phyloP scores from a whole-genome alignment of 2,888 invertebrate genomes.

The Conops quadrifasciatus region DNA sequence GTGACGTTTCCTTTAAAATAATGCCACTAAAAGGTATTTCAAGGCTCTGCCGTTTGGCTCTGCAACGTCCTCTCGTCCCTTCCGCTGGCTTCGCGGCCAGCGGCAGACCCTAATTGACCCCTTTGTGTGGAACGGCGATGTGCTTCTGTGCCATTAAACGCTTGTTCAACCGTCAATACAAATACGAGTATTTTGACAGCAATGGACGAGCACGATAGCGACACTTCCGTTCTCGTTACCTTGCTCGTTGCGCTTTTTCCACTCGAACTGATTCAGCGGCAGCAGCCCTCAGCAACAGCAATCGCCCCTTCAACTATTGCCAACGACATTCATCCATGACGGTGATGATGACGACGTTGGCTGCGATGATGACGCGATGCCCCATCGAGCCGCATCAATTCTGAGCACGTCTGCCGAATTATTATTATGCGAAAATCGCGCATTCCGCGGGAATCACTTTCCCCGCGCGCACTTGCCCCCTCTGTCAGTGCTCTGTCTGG shows the following conservation, averaged over 20 bases:
- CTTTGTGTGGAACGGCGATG: slow-evolving; percentile 54
- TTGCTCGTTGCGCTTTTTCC: neutral
- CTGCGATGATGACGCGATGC: slow-evolving; percentile 40
- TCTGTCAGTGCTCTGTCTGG: neutral
- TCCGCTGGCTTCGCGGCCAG: neutral
- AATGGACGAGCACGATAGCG: slow-evolving; percentile 19
- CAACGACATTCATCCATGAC: neutral
- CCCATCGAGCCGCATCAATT: slow-evolving; percentile 47
- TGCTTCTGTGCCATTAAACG: slow-evolving; percentile 51
- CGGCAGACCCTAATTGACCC: slow-evolving; percentile 55
- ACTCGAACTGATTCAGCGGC: neutral
- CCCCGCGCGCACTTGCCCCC: slow-evolving; percentile 1
- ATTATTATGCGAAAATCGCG: slow-evolving; percentile 59
- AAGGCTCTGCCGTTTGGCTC: neutral
- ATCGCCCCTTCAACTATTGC: neutral
- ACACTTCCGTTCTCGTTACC: slow-evolving; percentile 7
- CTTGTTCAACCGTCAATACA: slow-evolving; percentile 21
- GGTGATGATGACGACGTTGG: slow-evolving; percentile 1
- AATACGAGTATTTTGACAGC: slow-evolving; percentile 32
- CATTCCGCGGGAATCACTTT: slow-evolving; percentile 16
- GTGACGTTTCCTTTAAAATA: neutral
- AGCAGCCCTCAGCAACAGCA: neutral
- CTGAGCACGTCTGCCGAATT: slow-evolving; percentile 60
- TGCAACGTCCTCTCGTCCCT: neutral
- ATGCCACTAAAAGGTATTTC: no score